phyloP scores from a whole-genome alignment of 2,797 vertebrate species.

The Euthynnus affinis region DNA sequence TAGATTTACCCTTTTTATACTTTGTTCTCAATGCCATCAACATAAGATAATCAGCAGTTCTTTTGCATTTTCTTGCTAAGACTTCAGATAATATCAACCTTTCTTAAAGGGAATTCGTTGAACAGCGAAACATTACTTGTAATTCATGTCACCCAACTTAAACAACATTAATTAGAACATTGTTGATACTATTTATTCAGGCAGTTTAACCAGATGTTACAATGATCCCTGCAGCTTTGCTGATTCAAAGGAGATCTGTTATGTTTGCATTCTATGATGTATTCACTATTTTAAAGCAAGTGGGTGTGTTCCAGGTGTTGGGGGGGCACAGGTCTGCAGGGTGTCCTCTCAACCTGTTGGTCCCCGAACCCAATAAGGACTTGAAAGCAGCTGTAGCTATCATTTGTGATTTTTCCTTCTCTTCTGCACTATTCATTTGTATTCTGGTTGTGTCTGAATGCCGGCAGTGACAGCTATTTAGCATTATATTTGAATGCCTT shows the following conservation, averaged over 20 bases:
- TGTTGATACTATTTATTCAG: neutral
- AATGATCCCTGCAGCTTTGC: neutral
- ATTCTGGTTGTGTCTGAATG: constrained; percentile 70
- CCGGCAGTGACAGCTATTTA: constrained; percentile 81
- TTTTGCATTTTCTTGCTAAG: neutral
- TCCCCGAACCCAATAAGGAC: constrained; percentile 13
- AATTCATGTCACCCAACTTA: constrained; percentile 1
- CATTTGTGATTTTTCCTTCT: constrained; percentile 34
- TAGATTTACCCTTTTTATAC: neutral
- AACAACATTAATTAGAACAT: neutral
- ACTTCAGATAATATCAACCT: neutral
- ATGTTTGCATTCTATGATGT: constrained; percentile 13
- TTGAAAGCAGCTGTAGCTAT: constrained; percentile 31
- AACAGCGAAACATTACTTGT: neutral
- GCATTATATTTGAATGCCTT: constrained; percentile 84
- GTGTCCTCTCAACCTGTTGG: constrained; percentile 22
- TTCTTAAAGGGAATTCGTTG: neutral
- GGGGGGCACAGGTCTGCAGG: constrained; percentile 13
- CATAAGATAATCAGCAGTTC: neutral
- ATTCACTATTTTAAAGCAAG: constrained; percentile 41
- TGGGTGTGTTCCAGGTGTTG: constrained; percentile 16
- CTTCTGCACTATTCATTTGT: constrained; percentile 59
- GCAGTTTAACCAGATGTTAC: neutral
- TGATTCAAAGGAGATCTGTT: neutral
- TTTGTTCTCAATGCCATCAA: neutral